These are phyloP conservation scores for Orius insidiosus DNA, from an alignment of 1,140 invertebrate species.

Conservation along the genomic window DNA sequence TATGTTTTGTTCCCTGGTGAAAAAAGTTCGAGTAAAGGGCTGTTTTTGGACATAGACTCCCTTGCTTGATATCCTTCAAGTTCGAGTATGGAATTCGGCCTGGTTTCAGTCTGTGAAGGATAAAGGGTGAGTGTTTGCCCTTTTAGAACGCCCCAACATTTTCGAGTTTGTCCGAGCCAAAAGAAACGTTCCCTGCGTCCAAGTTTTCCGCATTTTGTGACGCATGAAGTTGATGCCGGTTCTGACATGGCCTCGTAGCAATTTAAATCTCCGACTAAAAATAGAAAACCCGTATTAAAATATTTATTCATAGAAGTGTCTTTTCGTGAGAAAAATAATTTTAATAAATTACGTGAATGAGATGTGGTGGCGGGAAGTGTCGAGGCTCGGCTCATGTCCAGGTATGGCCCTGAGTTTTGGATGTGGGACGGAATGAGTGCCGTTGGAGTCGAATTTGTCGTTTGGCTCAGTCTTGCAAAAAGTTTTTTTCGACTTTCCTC, in stretches of 20 bases:
- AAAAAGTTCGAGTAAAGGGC: conserved; percentile 16
- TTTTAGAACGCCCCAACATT: conserved; percentile 8
- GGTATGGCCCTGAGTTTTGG: conserved; percentile 1
- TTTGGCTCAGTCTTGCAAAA: conserved; percentile 7
- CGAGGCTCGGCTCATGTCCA: conserved; percentile 12
- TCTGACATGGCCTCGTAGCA: conserved; percentile 10
- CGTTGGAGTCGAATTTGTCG: background rate
- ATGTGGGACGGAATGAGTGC: too few species aligned
- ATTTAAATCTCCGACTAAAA: too few species aligned
- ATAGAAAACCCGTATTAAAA: too few species aligned
- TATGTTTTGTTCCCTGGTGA: conserved; percentile 20
- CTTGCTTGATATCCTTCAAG: conserved; percentile 18
- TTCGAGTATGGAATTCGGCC: conserved; percentile 11
- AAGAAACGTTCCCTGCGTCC: conserved; percentile 9
- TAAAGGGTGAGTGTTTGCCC: conserved; percentile 12
- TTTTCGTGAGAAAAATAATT: background rate
- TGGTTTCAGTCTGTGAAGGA: conserved; percentile 14
- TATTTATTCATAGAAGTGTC: background rate
- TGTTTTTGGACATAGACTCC: conserved; percentile 1
- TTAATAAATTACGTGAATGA: background rate
- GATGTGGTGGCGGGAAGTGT: conserved; percentile 6
- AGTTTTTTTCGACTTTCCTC: conserved; percentile 7
- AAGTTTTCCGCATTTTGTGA: background rate
- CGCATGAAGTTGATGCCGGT: background rate
- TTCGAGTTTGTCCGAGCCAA: conserved; percentile 8